Evolutionary conservation across 2,113 vertebrate species (phyloP).

Genomic region (Rhinolophus sinicus): DNA sequence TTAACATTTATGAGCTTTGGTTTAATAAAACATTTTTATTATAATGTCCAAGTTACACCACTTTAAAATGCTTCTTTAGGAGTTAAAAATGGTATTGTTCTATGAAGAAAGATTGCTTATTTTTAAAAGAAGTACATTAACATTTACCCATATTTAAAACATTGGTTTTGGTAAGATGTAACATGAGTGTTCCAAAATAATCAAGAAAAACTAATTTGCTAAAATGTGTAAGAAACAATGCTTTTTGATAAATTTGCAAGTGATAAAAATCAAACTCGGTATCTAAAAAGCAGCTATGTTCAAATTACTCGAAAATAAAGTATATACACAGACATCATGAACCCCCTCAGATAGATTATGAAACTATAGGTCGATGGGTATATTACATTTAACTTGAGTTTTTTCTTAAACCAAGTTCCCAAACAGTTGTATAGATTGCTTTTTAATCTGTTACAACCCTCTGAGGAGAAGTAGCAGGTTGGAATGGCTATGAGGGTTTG

Average conservation of each 20-base stretch:
- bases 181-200: conserved; percentile 3
- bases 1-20: conserved; percentile 2
- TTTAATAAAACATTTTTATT: conserved; percentile 67
- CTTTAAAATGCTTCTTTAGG: neutral
- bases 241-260: conserved; percentile 41
- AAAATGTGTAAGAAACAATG: neutral
- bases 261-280: conserved; percentile 38
- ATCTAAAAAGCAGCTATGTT: neutral
- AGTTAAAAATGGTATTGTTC: conserved; percentile 39
- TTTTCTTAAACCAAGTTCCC: conserved; percentile 29
- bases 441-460: neutral
- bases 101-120: conserved; percentile 35
- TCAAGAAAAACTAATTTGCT: neutral
- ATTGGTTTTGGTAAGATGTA: neutral
- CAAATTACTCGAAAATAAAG: neutral
- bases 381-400: neutral
- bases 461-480: neutral
- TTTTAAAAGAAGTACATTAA: conserved; percentile 40
- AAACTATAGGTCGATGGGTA: neutral
- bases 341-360: neutral
- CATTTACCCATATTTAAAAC: conserved; percentile 25
- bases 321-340: neutral
- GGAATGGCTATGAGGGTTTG: neutral
- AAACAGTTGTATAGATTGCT: neutral
- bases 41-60: conserved; percentile 17